phyloP scores from a whole-genome alignment of 2,113 vertebrate genomes.

The Coracopsis vasa region DNA sequence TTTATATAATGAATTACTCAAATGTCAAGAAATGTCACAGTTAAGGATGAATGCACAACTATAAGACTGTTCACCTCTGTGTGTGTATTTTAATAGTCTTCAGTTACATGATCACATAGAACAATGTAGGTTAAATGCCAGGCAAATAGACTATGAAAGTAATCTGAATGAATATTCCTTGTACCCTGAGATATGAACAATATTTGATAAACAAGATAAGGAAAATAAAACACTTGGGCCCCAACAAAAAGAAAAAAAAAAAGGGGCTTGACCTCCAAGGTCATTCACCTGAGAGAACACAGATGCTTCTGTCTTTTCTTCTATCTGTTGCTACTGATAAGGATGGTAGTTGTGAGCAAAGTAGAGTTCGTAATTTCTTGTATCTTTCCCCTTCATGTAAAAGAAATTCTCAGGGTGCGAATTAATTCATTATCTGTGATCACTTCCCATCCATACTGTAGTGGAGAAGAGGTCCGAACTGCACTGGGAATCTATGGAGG shows the following conservation, averaged over 20 bases:
- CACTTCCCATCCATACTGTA: rapidly evolving
- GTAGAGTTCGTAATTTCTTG: neutral
- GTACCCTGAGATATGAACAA: neutral
- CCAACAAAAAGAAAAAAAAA: too few species aligned
- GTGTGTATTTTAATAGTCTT: neutral
- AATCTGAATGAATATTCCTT: neutral
- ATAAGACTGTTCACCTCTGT: neutral
- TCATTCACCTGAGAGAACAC: neutral
- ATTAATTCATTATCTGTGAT: neutral
- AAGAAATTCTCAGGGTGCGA: neutral
- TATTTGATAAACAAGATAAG: neutral
- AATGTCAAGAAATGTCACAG: neutral
- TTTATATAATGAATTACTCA: neutral
- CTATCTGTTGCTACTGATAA: neutral
- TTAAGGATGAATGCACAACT: neutral
- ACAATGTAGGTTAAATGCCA: neutral
- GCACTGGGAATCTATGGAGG: neutral
- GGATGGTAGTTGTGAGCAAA: neutral
- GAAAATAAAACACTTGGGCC: neutral
- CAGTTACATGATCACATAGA: neutral
- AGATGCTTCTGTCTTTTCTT: neutral
- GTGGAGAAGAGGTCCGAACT: neutral
- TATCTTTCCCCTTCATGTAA: neutral
- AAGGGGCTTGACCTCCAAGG: neutral
- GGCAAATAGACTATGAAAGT: neutral